Conservation (phyloP, 1,140 invertebrate species). For the Drosophila tsacasi region DNA sequence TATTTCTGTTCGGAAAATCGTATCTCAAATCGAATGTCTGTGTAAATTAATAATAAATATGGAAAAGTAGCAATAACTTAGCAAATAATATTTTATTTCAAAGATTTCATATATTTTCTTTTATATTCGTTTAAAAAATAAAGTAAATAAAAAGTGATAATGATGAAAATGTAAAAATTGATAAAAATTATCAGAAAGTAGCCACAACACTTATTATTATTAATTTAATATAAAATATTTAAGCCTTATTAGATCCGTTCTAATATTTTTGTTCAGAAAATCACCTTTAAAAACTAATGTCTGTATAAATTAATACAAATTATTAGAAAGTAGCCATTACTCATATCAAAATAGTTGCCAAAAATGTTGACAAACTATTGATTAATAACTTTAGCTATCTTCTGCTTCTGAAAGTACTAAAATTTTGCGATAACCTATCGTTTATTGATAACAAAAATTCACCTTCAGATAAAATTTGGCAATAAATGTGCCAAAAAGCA, state of each 20-base stretch:
- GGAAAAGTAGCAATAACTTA: too few species aligned
- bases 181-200: too few species aligned
- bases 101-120: too few species aligned
- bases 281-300: accelerated
- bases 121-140: too few species aligned
- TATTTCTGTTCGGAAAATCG: neutral
- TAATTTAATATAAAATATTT: too few species aligned
- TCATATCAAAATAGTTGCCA: neutral
- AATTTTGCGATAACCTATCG: conserved; percentile 11
- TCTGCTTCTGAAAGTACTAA: conserved; percentile 1
- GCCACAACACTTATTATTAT: too few species aligned
- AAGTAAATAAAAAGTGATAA: too few species aligned
- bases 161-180: too few species aligned
- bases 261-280: neutral
- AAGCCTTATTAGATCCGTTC: too few species aligned
- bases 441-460: conserved; percentile 9
- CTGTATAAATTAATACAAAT: neutral
- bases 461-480: conserved; percentile 14
- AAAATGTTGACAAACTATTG: neutral
- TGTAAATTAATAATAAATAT: too few species aligned
- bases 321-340: neutral
- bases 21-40: too few species aligned
- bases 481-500: conserved; percentile 10
- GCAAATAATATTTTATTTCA: too few species aligned
- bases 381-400: conserved; percentile 14